phyloP scores from a whole-genome alignment of 2,888 invertebrate genomes.

The Tanytarsus gracilentus region DNA sequence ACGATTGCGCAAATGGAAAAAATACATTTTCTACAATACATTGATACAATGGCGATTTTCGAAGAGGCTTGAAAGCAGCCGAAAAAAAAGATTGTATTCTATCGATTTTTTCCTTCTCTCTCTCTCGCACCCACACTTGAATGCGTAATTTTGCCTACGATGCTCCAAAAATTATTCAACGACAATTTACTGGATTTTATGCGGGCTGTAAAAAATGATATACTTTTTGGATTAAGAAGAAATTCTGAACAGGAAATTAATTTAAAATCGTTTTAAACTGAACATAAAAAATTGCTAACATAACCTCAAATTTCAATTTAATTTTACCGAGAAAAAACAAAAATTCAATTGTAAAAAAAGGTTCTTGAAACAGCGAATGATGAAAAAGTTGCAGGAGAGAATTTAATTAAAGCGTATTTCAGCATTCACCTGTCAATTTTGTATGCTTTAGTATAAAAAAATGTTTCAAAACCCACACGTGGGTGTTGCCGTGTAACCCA shows the following conservation, averaged over 20 bases:
- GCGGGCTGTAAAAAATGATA: not conserved
- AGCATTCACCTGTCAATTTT: too few species aligned
- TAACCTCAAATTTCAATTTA: not conserved
- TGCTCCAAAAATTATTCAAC: conserved; percentile 10
- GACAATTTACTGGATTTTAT: not conserved
- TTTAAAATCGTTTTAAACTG: too few species aligned
- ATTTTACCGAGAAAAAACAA: not conserved
- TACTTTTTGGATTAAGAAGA: too few species aligned
- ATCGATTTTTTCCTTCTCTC: not conserved
- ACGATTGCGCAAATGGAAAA: conserved; percentile 27
- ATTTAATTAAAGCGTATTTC: not conserved
- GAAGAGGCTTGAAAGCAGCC: not conserved
- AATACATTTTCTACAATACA: not conserved
- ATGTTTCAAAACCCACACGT: too few species aligned
- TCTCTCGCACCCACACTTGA: not conserved
- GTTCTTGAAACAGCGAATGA: not conserved
- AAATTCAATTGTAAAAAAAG: not conserved
- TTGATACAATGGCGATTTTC: conserved; percentile 4
- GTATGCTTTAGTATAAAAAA: too few species aligned
- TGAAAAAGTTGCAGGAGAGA: not conserved
- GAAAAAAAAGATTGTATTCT: conserved; percentile 1
- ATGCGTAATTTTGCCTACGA: not conserved
- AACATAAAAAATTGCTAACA: too few species aligned
- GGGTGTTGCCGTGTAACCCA: too few species aligned
- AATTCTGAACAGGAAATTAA: too few species aligned